phyloP scores from a whole-genome alignment of 2,888 invertebrate species.

The Lottia gigantea region DNA sequence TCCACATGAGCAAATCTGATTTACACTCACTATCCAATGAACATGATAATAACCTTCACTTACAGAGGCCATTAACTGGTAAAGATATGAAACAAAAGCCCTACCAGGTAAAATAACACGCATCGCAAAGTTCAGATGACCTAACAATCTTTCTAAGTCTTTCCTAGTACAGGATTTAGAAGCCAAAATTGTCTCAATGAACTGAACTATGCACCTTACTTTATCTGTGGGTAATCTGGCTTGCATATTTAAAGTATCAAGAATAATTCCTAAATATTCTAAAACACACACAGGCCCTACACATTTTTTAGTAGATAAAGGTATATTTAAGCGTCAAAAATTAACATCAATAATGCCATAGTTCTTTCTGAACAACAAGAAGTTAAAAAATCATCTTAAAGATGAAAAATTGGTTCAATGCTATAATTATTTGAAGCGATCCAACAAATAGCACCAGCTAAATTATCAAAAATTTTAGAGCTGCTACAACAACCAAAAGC shows the following conservation, averaged over 20 bases:
- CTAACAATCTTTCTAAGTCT: constrained; percentile 24
- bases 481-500: constrained; percentile 23
- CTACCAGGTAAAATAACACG: constrained; percentile 28
- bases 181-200: constrained; percentile 14
- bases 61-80: constrained; percentile 20
- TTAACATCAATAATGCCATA: constrained; percentile 13
- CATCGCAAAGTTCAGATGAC: constrained; percentile 28
- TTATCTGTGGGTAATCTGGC: constrained; percentile 28
- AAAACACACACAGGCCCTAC: constrained; percentile 24
- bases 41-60: constrained; percentile 22
- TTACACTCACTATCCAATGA: constrained; percentile 22
- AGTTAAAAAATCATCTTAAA: constrained; percentile 27
- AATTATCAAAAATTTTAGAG: constrained; percentile 22
- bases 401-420: constrained; percentile 17
- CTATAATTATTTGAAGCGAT: constrained; percentile 17
- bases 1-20: constrained; percentile 26
- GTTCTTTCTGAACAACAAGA: constrained; percentile 1
- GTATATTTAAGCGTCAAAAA: constrained; percentile 24
- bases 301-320: constrained; percentile 28
- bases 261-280: constrained; percentile 31
- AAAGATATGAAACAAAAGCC: constrained; percentile 30
- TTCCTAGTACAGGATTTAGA: constrained; percentile 27
- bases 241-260: constrained; percentile 28
- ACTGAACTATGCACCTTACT: constrained; percentile 16
- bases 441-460: constrained; percentile 21